Percentiles rank a stretch among this genome's conserved stretches.
Conservation (phyloP, 2,113 vertebrate species). For the Saguinus midas region DNA sequence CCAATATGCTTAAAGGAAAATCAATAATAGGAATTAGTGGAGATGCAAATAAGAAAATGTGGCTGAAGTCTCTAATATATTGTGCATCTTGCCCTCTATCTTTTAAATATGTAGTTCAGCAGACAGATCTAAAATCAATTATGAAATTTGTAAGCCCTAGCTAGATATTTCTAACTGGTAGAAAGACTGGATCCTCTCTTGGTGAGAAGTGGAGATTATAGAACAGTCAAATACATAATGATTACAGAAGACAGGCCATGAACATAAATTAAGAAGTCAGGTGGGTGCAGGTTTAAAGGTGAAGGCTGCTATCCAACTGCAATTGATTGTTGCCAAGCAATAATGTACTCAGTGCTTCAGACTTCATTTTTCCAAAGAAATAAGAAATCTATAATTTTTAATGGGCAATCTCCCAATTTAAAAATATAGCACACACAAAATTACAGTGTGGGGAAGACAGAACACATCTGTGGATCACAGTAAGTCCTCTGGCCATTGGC, state of each 20-base stretch:
- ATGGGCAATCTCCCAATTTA: background rate
- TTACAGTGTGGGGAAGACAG: background rate
- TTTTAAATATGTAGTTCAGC: background rate
- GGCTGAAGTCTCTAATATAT: background rate
- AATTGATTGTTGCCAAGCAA: background rate
- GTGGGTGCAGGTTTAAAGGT: background rate
- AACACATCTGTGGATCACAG: background rate
- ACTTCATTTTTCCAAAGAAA: background rate
- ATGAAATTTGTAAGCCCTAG: background rate
- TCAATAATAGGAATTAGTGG: background rate
- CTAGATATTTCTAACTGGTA: background rate
- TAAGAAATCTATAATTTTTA: background rate
- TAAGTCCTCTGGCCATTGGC: background rate
- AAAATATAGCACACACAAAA: background rate
- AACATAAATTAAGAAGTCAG: background rate
- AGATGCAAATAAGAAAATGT: constrained; percentile 17
- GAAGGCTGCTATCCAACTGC: background rate
- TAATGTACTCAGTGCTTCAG: background rate
- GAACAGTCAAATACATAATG: background rate
- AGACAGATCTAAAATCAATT: background rate
- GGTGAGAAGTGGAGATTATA: background rate
- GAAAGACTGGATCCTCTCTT: background rate
- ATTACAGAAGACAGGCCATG: background rate
- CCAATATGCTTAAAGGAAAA: constrained; percentile 13
- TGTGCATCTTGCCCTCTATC: background rate